These are phyloP conservation scores for Apeltes quadracus DNA, from an alignment of 2,113 vertebrate species.

Conservation along the genomic window DNA sequence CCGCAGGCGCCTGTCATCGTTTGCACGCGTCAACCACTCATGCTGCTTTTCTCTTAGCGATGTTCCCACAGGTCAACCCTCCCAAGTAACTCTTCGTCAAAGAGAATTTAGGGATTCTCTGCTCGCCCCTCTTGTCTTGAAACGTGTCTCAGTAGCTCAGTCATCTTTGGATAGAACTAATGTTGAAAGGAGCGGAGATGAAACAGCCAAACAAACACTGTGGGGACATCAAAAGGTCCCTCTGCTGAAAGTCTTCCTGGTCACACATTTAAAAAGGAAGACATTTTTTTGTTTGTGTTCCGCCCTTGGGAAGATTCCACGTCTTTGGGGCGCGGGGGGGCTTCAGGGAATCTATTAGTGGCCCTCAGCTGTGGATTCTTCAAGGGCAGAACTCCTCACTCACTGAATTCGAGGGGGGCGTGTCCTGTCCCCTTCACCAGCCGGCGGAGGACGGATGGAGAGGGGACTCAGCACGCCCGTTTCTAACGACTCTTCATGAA, in stretches of 20 bases:
- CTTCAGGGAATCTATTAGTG: conserved; percentile 4
- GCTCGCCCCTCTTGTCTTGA: conserved; percentile 14
- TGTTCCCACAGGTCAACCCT: background rate
- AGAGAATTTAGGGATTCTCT: conserved; percentile 35
- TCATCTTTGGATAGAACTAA: conserved; percentile 51
- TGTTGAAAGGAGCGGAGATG: conserved; percentile 39
- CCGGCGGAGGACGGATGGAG: conserved; percentile 46
- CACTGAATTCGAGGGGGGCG: conserved; percentile 34
- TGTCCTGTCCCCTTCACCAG: conserved; percentile 46
- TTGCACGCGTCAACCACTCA: background rate
- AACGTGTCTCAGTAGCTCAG: conserved; percentile 22
- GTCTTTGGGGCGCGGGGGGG: background rate
- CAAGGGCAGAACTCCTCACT: no score
- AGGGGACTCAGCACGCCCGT: conserved; percentile 3
- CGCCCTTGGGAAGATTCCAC: conserved; percentile 18
- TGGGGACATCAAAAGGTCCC: conserved; percentile 46
- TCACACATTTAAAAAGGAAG: conserved; percentile 13
- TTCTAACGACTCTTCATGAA: background rate
- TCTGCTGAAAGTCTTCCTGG: conserved; percentile 15
- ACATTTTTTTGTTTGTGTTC: conserved; percentile 16
- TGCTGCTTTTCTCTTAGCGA: background rate
- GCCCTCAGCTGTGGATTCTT: conserved; percentile 15
- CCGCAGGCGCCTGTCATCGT: background rate
- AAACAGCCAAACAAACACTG: conserved; percentile 34
- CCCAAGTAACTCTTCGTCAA: no score